Conservation (phyloP, 2,888 invertebrate genomes). For the Drosophila testacea region DNA sequence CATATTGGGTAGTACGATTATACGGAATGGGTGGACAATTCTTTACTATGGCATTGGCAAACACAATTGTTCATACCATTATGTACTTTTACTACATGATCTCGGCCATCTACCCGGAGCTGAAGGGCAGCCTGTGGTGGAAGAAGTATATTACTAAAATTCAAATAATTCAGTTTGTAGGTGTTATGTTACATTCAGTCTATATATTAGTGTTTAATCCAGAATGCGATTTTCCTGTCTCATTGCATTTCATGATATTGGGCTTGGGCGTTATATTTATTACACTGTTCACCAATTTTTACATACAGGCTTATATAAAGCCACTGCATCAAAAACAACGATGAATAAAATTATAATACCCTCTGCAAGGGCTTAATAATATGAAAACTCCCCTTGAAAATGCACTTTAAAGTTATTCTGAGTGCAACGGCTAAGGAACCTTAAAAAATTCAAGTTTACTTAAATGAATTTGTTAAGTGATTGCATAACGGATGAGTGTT, state of each 20-base stretch:
- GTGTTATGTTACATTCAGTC: neutral
- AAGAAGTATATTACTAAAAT: slow-evolving; percentile 26
- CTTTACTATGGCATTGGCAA: neutral
- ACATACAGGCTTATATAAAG: slow-evolving; percentile 9
- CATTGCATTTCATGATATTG: neutral
- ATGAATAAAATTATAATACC: neutral
- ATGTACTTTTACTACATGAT: slow-evolving; percentile 31
- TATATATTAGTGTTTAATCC: slow-evolving; percentile 16
- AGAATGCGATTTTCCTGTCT: slow-evolving; percentile 1
- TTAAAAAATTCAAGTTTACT: neutral
- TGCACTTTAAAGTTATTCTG: too few relatives aligned
- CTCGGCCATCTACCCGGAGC: neutral
- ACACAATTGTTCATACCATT: slow-evolving; percentile 17
- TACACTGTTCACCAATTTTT: slow-evolving; percentile 13
- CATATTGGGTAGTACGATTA: slow-evolving; percentile 10
- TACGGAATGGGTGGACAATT: slow-evolving; percentile 27
- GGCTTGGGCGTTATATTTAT: neutral
- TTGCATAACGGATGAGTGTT: neutral
- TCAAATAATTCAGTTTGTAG: slow-evolving; percentile 18
- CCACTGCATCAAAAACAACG: neutral
- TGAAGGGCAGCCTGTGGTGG: slow-evolving; percentile 20
- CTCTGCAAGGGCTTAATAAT: too few relatives aligned
- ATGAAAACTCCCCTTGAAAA: too few relatives aligned
- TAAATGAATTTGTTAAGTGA: neutral
- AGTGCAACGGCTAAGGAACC: neutral